Conservation (phyloP, 2,888 invertebrate species). For the Melieria crassipennis region DNA sequence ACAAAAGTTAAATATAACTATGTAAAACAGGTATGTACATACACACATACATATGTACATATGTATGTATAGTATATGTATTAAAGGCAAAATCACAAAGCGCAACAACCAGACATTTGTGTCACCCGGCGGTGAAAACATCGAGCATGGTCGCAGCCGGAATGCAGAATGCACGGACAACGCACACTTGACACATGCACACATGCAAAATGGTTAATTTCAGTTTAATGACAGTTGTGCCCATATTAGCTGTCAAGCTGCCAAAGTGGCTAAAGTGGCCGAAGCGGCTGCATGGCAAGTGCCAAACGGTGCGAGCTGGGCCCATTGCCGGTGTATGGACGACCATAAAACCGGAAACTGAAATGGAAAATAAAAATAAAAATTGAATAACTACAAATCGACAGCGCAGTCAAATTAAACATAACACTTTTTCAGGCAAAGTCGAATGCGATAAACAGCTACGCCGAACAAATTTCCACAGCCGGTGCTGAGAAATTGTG, state of each 20-base stretch:
- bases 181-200: slow-evolving; percentile 3
- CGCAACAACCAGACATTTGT: background rate
- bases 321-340: too few species aligned
- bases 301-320: too few species aligned
- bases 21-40: background rate
- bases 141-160: background rate
- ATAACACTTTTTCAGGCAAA: too few species aligned
- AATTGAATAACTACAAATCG: too few species aligned
- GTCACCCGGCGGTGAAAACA: background rate
- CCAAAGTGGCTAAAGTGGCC: slow-evolving; percentile 14
- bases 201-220: slow-evolving; percentile 24
- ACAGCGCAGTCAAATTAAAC: too few species aligned
- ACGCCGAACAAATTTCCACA: too few species aligned
- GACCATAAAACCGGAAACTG: too few species aligned
- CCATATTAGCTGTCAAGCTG: slow-evolving; percentile 15
- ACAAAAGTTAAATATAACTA: background rate
- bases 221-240: slow-evolving; percentile 30
- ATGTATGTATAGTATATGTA: too few species aligned
- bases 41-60: background rate
- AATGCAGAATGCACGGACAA: background rate
- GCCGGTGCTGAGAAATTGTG: too few species aligned
- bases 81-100: background rate
- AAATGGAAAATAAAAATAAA: too few species aligned
- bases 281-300: slow-evolving; percentile 12
- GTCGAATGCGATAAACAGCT: too few species aligned